phyloP scores from a whole-genome alignment of 1,140 invertebrate species.

The Piezodorus guildinii region DNA sequence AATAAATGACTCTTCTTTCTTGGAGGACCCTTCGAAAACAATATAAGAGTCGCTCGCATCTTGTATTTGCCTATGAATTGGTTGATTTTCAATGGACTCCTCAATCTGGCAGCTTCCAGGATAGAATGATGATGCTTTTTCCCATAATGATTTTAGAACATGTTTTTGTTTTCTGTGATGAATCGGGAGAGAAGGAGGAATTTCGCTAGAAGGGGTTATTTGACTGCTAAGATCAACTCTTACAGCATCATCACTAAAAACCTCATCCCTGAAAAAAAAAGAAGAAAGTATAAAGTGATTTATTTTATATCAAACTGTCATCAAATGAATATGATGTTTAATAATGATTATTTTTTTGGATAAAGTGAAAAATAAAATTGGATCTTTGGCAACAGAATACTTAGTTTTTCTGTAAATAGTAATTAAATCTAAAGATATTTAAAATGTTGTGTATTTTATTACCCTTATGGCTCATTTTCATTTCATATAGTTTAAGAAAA shows the following conservation, averaged over 20 bases:
- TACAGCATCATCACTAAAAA: constrained; percentile 10
- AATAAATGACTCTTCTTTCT: constrained; percentile 23
- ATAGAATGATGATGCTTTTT: constrained; percentile 21
- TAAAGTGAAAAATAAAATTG: too few relatives aligned
- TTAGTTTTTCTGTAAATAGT: too few relatives aligned
- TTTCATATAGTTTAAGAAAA: too few relatives aligned
- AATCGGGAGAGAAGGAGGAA: background rate
- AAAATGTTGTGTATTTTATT: too few relatives aligned
- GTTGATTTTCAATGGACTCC: constrained; percentile 3
- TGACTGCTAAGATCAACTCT: constrained; percentile 23
- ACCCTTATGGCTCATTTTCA: too few relatives aligned
- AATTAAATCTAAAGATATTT: too few relatives aligned
- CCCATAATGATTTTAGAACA: constrained; percentile 20
- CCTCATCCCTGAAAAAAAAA: constrained; percentile 9
- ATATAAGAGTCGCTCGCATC: constrained; percentile 25
- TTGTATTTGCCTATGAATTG: background rate
- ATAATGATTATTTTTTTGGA: too few relatives aligned
- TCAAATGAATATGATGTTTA: too few relatives aligned
- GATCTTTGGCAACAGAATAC: too few relatives aligned
- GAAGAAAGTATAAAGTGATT: background rate
- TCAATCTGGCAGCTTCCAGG: background rate
- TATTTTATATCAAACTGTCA: too few relatives aligned
- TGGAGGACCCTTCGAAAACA: constrained; percentile 32
- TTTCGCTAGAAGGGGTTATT: constrained; percentile 23
- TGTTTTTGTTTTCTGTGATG: constrained; percentile 12